Evolutionary conservation across 1,140 invertebrate genomes (phyloP), one percentile per base, ranked within the genome.

Genomic region (Formica exsecta): DNA sequence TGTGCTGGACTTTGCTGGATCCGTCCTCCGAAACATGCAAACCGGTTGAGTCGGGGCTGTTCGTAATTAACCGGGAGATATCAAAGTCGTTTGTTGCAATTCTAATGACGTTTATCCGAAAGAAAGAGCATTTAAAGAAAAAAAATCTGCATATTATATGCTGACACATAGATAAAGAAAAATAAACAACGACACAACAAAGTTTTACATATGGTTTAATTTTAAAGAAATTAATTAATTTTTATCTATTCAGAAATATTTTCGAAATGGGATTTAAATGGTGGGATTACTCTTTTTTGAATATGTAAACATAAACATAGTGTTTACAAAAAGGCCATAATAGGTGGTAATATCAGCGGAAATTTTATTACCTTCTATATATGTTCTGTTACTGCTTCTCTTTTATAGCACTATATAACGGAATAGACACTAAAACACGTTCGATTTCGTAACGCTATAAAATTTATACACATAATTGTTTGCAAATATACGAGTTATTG

Each of bases 1-100:
- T 71, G 3, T 41, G 57, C 44, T 48, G 38, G 7, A 41, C 7
- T 22, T 76, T 7, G 54, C 25, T n/a, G 54, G 38, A 74, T 71
- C 9, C 48, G 22, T n/a, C 54, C 25, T 38, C 76, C 70, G 65
- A 86, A 88, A 83, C 41, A 7, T 83, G 54, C 57, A 91, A 91
- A 91, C 89, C 89, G 89, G 89, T 91, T 90, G 77, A 66, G 41
- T 61, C 62, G 59, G 77, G 61, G 57, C 61, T 79, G 73, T 54
- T 89, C 74, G 59, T 80, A 89, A 86, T 90, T 86, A 71, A 41
- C 32, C 22, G 13, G 25, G 19, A 38, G 16, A 57, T 83, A 73
- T 62, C 36, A 25, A 57, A 71, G 68, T 76, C 61, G 81, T 62
- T 68, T 71, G 86, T 85, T 87, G 71, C 64, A 44, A 22, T 85